Conservation (phyloP, 1,140 invertebrate genomes). For the Ptiloglossa arizonensis region DNA sequence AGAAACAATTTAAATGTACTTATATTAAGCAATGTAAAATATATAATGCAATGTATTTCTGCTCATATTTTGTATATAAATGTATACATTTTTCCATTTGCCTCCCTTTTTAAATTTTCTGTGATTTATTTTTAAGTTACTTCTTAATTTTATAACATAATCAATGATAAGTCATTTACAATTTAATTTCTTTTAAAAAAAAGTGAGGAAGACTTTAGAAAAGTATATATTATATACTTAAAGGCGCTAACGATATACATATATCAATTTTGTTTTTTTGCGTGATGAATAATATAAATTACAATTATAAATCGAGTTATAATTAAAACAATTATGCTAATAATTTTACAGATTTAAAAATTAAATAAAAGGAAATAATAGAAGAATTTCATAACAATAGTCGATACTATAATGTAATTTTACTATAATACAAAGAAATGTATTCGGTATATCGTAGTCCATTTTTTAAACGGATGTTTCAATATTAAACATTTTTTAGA, state of each 20-base stretch:
- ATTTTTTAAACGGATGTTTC: background rate
- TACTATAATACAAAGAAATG: background rate
- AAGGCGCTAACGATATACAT: too few relatives aligned
- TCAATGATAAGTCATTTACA: background rate
- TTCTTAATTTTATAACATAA: background rate
- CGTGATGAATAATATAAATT: background rate
- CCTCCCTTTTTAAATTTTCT: background rate
- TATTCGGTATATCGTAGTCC: background rate
- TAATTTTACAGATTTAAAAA: background rate
- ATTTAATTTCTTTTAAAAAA: background rate
- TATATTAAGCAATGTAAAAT: constrained; percentile 26
- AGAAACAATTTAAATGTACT: constrained; percentile 21
- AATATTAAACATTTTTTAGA: background rate
- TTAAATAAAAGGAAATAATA: background rate
- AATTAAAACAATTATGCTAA: background rate
- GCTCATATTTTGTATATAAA: constrained; percentile 22
- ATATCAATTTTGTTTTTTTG: background rate
- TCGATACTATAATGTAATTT: background rate
- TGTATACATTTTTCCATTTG: constrained; percentile 26
- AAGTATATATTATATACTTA: too few relatives aligned
- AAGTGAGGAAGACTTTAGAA: background rate
- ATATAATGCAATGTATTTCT: constrained; percentile 16
- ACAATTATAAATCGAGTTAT: background rate
- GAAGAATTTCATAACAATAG: background rate
- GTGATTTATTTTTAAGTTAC: background rate